Evolutionary conservation across 2,888 invertebrate genomes (phyloP).

Genomic region (Trimorus sp.): DNA sequence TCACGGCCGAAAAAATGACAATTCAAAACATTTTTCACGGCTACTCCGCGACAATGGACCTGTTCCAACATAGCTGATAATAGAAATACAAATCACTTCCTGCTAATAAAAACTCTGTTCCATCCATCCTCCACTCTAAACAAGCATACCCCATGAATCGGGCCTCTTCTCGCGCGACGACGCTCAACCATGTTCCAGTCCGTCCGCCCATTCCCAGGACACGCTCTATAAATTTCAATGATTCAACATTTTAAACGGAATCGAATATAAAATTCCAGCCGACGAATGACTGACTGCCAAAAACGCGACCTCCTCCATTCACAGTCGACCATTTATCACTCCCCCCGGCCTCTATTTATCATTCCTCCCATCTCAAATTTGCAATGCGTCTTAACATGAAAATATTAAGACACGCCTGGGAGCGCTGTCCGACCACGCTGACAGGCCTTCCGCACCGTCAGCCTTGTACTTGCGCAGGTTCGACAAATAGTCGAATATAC

Average conservation of each 20-base stretch:
- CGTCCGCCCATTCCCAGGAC: neutral
- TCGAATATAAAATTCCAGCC: neutral
- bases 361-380: too few species aligned
- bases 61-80: neutral
- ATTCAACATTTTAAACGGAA: conserved; percentile 9
- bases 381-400: neutral
- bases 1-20: neutral
- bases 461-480: conserved; percentile 55
- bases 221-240: conserved; percentile 10
- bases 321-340: too few species aligned
- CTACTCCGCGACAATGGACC: neutral
- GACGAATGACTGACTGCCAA: neutral
- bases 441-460: conserved; percentile 52
- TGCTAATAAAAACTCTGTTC: neutral
- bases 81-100: conserved; percentile 34
- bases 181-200: neutral
- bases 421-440: conserved; percentile 32
- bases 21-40: conserved; percentile 17
- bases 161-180: neutral
- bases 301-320: too few species aligned
- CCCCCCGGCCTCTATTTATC: neutral
- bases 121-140: neutral
- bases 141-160: neutral
- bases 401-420: conserved; percentile 20
- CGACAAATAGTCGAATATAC: conserved; percentile 72